phyloP scores from a whole-genome alignment of 2,797 vertebrate species.

The Rachycentron canadum region DNA sequence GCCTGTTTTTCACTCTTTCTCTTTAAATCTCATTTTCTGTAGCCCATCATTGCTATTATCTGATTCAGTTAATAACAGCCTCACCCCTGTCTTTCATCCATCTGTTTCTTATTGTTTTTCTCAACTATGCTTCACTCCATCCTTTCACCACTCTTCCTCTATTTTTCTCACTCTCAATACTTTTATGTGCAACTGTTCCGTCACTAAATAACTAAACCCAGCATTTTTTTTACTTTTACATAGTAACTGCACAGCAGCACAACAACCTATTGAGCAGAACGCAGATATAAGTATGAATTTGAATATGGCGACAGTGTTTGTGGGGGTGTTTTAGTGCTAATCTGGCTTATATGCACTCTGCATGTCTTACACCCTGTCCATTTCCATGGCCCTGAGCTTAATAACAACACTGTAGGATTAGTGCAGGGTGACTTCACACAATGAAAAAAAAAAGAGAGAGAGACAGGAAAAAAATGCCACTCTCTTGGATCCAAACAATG shows the following conservation, averaged over 20 bases:
- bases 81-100: constrained; percentile 38
- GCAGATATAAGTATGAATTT: constrained; percentile 78
- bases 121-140: constrained; percentile 17
- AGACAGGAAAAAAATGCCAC: constrained; percentile 11
- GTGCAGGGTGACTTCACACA: constrained; percentile 84
- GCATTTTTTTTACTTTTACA: constrained; percentile 27
- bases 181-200: constrained; percentile 29
- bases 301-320: constrained; percentile 80
- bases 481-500: constrained; percentile 60
- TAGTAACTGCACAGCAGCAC: constrained; percentile 51
- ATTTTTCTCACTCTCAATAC: constrained; percentile 29
- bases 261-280: constrained; percentile 73
- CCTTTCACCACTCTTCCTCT: constrained; percentile 12
- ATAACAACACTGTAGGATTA: constrained; percentile 86
- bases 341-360: constrained; percentile 85
- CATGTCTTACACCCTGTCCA: constrained; percentile 83
- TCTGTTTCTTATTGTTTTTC: constrained; percentile 55
- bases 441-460: constrained; percentile 62
- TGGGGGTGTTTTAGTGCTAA: constrained; percentile 78
- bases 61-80: constrained; percentile 50
- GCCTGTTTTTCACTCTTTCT: constrained; percentile 36
- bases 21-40: constrained; percentile 31
- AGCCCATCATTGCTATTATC: constrained; percentile 32
- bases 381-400: constrained; percentile 84
- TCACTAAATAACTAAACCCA: constrained; percentile 33